Evolutionary conservation across 2,888 invertebrate genomes (phyloP), one percentile per base, ranked within the genome.

Genomic region (Flexamia atlantica): DNA sequence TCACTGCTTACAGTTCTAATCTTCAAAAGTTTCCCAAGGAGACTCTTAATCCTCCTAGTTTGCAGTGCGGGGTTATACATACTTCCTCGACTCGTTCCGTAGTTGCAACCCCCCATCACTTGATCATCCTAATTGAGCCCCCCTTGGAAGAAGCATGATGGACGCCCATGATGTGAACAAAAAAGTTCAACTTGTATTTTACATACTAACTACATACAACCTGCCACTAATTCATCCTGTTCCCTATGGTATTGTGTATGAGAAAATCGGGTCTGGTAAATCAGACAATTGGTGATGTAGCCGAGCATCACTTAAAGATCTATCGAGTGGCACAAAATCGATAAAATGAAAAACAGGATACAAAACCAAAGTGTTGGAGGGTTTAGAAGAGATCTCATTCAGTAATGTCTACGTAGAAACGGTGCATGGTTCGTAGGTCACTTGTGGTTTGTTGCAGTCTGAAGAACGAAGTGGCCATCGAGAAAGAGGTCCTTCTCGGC

Each of bases 391-490:
- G 12, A n/a, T n/a, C n/a, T 30, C 0, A 68, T 28, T 70, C 50
- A 20, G 46, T 12, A 50, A 76, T 76, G 76, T 76, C 76, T 76
- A 46, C 76, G 76, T 81, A 30, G 10, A 46, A 40, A 30, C 68
- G 81, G 81, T 81, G 81, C 81, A 46, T 81, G 42, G 81, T 68
- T 81, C 81, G 81, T 81, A 68, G 81, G 81, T 81, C 57, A 81
- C 70, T 72, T 82, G 53, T 85, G 83, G 68, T 70, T 68, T 82
- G 83, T 82, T 91, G 80, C 92, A 95, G 95, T 95, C 95, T 88
- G 94, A 93, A 90, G 95, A 95, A 89, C 93, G 95, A 88, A 93
- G 91, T 87, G 90, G 90, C 12, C 46, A 36, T 25, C 60, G 84
- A 68, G 80, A 79, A 46, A 74, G 84, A 50, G 84, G 81, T 68